These are phyloP conservation scores for Callorhinus ursinus DNA, from an alignment of 2,113 vertebrate species.

Conservation along the genomic window DNA sequence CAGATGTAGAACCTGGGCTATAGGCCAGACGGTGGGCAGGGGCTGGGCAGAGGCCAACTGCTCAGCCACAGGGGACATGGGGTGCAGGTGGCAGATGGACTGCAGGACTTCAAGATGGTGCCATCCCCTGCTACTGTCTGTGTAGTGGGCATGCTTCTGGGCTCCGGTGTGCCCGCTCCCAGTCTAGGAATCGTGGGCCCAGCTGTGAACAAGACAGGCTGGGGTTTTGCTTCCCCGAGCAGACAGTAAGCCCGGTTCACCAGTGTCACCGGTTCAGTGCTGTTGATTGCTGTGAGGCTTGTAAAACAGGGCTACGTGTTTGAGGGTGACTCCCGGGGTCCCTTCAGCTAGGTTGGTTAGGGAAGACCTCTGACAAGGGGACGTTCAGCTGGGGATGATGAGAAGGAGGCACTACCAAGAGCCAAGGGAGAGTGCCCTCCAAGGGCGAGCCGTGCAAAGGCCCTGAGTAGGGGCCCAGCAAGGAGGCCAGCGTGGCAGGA, in stretches of 20 bases:
- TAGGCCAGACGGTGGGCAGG: neutral
- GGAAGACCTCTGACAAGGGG: neutral
- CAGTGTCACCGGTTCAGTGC: no score
- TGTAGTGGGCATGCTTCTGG: neutral
- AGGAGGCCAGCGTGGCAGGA: neutral
- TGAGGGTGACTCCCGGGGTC: neutral
- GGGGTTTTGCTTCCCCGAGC: neutral
- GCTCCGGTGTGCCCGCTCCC: neutral
- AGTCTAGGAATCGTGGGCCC: fast-evolving
- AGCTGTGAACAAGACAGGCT: neutral
- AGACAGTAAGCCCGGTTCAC: neutral
- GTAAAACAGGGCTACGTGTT: fast-evolving
- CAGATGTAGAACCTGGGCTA: neutral
- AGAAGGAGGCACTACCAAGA: neutral
- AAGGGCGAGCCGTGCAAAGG: neutral
- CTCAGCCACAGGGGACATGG: neutral
- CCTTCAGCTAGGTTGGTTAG: neutral
- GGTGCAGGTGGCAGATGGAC: fast-evolving
- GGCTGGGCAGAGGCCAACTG: neutral
- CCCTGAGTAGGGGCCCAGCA: neutral
- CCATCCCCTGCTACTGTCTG: no score
- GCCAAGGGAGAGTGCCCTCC: neutral
- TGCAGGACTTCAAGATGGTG: neutral
- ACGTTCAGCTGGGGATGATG: neutral
- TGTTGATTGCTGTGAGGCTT: neutral